Evolutionary conservation across 2,113 vertebrate species (phyloP), one percentile per base, ranked within the genome.

Genomic region (Chroicocephalus ridibundus): DNA sequence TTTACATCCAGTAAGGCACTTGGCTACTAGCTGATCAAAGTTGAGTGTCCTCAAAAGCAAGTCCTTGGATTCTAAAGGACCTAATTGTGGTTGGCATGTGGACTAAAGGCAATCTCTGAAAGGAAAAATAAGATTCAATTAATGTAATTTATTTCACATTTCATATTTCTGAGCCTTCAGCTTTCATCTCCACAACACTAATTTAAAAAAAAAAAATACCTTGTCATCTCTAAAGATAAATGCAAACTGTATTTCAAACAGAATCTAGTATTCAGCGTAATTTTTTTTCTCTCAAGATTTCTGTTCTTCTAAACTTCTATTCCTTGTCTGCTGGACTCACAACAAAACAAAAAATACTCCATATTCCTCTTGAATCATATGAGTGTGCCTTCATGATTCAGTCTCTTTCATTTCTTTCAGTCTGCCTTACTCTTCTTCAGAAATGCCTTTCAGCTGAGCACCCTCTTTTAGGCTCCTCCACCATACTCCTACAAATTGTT

Each of bases 111-210:
- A 84, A 47, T 2, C 5, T 69, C 61, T 84, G 44, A 84, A 91
- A 89, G 29, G 44, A 64, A 94, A 91, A 72, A 65, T 69, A 72
- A 58, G 25, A 77, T 49, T 86, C 68, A 92, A 91, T 94, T 94
- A 89, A 49, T 65, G 65, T 60, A 57, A 96, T 91, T 93, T 87
- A 82, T 94, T 95, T 91, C 57, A 85, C 27, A 79, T 89, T 93
- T 95, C 47, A 25, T 76, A 75, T 84, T 96, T 89, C 49, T 69
- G 40, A 69, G 21, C 68, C 57, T 78, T 89, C 1, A 15, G 31
- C 86, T 95, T 96, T 96, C 74, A 95, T 89, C 74, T 85, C 65
- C 3, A 5, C 57, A 86, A 77, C 21, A 31, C 14, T 80, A 57
- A 5, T 42, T 40, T 61, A 3, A 9, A 47, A 47, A 46, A n/a